These are phyloP conservation scores for Drosophila prosaltans DNA, from an alignment of 1,140 invertebrate genomes.

Conservation along the genomic window DNA sequence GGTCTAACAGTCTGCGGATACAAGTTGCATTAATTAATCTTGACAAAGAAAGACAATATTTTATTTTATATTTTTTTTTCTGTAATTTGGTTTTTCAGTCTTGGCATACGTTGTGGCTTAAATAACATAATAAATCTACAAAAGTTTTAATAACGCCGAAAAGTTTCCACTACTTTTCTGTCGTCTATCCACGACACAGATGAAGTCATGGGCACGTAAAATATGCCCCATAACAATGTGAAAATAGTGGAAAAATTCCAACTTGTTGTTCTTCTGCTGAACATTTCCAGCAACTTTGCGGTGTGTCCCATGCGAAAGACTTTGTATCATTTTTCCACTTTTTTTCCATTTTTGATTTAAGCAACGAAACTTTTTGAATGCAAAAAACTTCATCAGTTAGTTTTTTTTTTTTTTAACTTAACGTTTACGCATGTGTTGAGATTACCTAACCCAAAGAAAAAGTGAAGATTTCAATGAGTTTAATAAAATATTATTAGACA, in stretches of 20 bases:
- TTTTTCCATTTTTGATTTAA: slow-evolving; percentile 44
- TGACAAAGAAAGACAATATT: slow-evolving; percentile 13
- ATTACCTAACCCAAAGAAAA: no score
- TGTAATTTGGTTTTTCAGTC: neutral
- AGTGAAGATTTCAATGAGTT: no score
- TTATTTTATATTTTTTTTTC: neutral
- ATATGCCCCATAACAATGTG: slow-evolving; percentile 56
- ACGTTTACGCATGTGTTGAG: no score
- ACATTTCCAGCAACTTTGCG: neutral
- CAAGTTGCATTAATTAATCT: slow-evolving; percentile 36
- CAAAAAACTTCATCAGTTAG: slow-evolving; percentile 40
- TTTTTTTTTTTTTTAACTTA: slow-evolving; percentile 8
- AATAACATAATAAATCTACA: slow-evolving; percentile 26
- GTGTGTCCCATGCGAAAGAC: slow-evolving; percentile 30
- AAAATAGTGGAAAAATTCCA: slow-evolving; percentile 67
- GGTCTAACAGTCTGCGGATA: no score
- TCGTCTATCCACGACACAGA: slow-evolving; percentile 28
- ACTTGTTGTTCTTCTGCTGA: slow-evolving; percentile 22
- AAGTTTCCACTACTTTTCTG: slow-evolving; percentile 35
- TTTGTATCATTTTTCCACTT: slow-evolving; percentile 55
- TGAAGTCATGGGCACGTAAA: slow-evolving; percentile 62
- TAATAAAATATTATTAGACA: no score
- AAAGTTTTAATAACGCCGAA: slow-evolving; percentile 59
- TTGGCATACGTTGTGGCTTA: neutral
- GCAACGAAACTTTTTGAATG: slow-evolving; percentile 30